A percentile compares a stretch with the other conserved stretches of the same genome.
phyloP scores from a whole-genome alignment of 1,140 invertebrate genomes.

The Drosophila sechellia region DNA sequence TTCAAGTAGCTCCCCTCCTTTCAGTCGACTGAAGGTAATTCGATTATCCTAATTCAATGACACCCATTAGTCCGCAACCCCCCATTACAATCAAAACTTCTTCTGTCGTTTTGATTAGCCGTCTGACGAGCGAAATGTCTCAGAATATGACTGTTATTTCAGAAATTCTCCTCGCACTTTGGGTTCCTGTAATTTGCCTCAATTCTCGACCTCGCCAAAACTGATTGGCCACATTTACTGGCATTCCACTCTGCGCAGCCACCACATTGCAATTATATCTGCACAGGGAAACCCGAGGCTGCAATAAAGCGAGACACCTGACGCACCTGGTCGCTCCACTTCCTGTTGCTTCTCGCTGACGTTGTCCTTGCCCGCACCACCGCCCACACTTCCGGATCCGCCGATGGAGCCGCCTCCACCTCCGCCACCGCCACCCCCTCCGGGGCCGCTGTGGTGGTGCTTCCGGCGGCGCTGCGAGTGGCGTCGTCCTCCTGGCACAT shows the following conservation, averaged over 20 bases:
- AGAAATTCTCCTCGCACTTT: slow-evolving; percentile 1
- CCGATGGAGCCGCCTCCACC: slow-evolving; percentile 25
- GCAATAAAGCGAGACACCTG: slow-evolving; percentile 8
- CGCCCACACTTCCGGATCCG: slow-evolving; percentile 33
- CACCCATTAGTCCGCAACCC: slow-evolving; percentile 3
- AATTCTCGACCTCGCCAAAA: slow-evolving; percentile 25
- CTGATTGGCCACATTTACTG: slow-evolving; percentile 49
- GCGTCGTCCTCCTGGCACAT: slow-evolving; percentile 90
- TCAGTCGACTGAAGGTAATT: neutral
- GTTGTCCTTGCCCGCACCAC: slow-evolving; percentile 61
- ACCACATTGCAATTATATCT: slow-evolving; percentile 39
- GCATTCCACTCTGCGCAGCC: slow-evolving; percentile 1
- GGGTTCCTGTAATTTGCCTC: slow-evolving; percentile 49
- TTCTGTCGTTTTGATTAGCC: slow-evolving; percentile 35
- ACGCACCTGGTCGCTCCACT: slow-evolving; percentile 79
- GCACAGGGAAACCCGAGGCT: slow-evolving; percentile 1
- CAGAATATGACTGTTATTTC: slow-evolving; percentile 36
- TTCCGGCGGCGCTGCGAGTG: slow-evolving; percentile 91
- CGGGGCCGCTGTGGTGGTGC: slow-evolving; percentile 87
- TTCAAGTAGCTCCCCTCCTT: too few species aligned
- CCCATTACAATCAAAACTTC: slow-evolving; percentile 34
- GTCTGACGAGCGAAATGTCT: slow-evolving; percentile 3
- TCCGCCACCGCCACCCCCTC: slow-evolving; percentile 23
- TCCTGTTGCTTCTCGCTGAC: slow-evolving; percentile 71
- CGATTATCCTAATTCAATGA: slow-evolving; percentile 17